Evolutionary conservation across 2,113 vertebrate genomes (phyloP).

Genomic region (Phylloscopus trochilus): DNA sequence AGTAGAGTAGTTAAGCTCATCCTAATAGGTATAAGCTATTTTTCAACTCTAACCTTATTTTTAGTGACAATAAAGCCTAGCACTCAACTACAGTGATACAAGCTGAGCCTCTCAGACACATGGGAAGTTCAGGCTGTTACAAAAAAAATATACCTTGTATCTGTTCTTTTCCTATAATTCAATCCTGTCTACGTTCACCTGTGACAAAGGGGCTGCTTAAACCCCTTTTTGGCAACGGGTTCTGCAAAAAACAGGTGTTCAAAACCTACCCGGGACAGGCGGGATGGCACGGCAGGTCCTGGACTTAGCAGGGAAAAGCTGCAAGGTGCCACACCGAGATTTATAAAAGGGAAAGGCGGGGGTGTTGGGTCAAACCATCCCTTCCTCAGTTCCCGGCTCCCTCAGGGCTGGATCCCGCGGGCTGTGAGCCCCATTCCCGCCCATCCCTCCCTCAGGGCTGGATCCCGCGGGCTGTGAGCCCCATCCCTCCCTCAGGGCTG

Average conservation of each 20-base stretch:
- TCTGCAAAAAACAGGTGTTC: not conserved
- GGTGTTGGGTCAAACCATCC: not conserved
- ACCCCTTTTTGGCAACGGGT: not conserved
- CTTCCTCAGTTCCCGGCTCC: not conserved
- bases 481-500: not conserved
- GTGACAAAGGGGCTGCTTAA: not conserved
- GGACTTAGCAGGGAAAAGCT: not conserved
- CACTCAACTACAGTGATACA: not conserved
- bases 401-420: not conserved
- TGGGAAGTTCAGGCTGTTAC: not conserved
- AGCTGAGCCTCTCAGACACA: not conserved
- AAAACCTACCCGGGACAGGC: not conserved
- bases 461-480: too few relatives aligned
- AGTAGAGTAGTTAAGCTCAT: not conserved
- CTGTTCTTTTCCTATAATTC: not conserved
- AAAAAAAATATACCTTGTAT: not conserved
- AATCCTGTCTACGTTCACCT: not conserved
- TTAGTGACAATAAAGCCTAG: not conserved
- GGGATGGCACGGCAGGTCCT: too few relatives aligned
- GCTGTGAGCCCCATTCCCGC: not conserved
- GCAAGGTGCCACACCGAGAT: rapidly evolving
- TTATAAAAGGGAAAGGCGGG: not conserved
- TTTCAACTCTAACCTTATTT: not conserved
- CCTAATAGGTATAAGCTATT: not conserved
- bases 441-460: not conserved